A percentile compares a stretch with the other conserved stretches of the same genome.
Conservation (phyloP, 2,797 vertebrate species). For the Prunella strophiata region DNA sequence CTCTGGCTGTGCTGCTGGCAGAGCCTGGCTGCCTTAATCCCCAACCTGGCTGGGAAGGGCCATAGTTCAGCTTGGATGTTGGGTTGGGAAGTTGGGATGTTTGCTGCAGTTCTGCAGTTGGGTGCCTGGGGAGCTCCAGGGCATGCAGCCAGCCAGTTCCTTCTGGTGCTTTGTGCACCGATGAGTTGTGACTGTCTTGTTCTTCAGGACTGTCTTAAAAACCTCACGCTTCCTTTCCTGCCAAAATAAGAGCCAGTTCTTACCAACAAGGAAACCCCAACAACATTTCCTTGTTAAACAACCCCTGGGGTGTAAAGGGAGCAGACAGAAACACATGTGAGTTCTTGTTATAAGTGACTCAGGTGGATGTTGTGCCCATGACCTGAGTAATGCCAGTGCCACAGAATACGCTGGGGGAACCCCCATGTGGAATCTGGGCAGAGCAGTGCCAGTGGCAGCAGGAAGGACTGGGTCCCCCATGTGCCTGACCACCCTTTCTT, state of each 20-base stretch:
- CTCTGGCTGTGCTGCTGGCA: not conserved
- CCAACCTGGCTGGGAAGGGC: not conserved
- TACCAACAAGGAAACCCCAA: not conserved
- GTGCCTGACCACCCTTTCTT: not conserved
- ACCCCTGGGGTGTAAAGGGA: accelerated
- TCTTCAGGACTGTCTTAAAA: not conserved
- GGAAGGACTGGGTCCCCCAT: not conserved
- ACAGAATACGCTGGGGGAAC: not conserved
- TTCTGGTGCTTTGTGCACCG: not conserved
- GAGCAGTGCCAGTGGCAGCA: not conserved
- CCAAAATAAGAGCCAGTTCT: not conserved
- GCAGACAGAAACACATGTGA: not conserved
- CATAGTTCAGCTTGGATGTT: not conserved
- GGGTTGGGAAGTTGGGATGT: not conserved
- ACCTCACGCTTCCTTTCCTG: not conserved
- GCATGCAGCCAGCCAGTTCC: not conserved
- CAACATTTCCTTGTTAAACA: not conserved
- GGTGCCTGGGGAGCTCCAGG: not conserved
- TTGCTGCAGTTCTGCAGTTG: not conserved
- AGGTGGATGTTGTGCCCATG: not conserved
- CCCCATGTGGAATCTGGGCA: not conserved
- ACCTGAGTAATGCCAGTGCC: not conserved
- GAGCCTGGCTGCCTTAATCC: not conserved
- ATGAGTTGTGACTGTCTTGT: not conserved
- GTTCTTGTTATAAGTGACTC: not conserved